Base-by-base conservation (phyloP, 92 coral and sea anemone species). In the Nematostella vectensis region DNA sequence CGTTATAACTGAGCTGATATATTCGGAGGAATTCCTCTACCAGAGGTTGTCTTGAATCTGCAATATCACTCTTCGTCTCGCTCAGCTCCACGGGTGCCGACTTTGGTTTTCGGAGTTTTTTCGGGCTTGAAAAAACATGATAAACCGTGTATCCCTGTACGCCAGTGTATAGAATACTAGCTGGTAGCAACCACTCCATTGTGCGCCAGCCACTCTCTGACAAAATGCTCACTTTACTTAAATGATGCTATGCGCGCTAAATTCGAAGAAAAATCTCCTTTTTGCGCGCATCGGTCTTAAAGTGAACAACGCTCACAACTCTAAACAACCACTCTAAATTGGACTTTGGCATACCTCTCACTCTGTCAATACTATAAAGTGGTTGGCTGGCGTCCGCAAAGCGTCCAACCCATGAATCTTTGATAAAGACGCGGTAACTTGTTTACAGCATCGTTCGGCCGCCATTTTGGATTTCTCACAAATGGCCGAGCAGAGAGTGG, bases 111-210 rank as follows among this genome's bases (percentile, higher is more conserved):
- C 72, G 47, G 31, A 66, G 39, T 45, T 66, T 66, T 52, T 66
- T 51, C 1, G 72, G 72, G 49, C 72, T 66, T 54, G 61, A 55
- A 23, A 66, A 51, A 13, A 66, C 72, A 29, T 66, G 72, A 45
- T 53, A 66, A 26, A 59, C 72, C 29, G 72, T 66, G 47, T 66
- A 66, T 31, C 72, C 47, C 47, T 66, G 72, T 3, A 66, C 56
- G n/a, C 72, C 72, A 18, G 72, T 55, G 63, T 66, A 66, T 12
- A 66, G 20, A 19, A 66, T 54, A 33, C 72, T 66, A 27, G 72
- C 72, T 21, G 72, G 72, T 12, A 59, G 38, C 26, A 66, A 29
- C 72, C 72, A 66, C 55, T 66, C 72, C 72, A 66, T 66, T 11
- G 40, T 33, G 6, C n/a, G n/a, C n/a, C n/a, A n/a, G n/a, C n/a